A percentile compares a stretch with the other conserved stretches of the same genome.
phyloP scores from a whole-genome alignment of 2,797 vertebrate genomes.

The Glossophaga mutica region DNA sequence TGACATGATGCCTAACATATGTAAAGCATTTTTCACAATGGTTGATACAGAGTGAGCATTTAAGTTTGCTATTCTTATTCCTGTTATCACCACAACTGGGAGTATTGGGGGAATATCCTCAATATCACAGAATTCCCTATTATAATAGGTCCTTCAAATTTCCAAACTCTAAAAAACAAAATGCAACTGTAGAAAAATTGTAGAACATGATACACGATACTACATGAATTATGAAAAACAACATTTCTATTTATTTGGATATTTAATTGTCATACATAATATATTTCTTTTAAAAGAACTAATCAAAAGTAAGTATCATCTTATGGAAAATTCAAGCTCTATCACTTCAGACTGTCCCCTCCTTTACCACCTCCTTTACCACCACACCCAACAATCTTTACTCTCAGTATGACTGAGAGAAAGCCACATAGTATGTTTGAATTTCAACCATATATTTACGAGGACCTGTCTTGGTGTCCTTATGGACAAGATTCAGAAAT shows the following conservation, averaged over 20 bases:
- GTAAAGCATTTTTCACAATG: background rate
- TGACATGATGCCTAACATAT: background rate
- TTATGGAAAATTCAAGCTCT: background rate
- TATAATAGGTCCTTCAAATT: background rate
- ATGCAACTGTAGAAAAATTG: background rate
- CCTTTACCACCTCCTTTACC: background rate
- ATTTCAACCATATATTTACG: background rate
- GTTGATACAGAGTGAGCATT: background rate
- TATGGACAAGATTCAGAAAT: background rate
- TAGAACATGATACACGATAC: background rate
- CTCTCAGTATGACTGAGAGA: background rate
- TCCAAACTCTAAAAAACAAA: background rate
- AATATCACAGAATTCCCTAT: background rate
- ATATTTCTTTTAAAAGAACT: background rate
- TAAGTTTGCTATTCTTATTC: background rate
- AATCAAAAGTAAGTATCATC: background rate
- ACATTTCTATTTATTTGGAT: background rate
- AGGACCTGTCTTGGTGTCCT: background rate
- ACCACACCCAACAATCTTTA: background rate
- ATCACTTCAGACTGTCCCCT: background rate
- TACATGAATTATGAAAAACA: background rate
- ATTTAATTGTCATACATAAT: background rate
- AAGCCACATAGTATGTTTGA: background rate
- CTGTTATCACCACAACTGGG: background rate
- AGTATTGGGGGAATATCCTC: background rate